Conservation (phyloP, 2,797 vertebrate genomes). For the Okamejei kenojei region DNA sequence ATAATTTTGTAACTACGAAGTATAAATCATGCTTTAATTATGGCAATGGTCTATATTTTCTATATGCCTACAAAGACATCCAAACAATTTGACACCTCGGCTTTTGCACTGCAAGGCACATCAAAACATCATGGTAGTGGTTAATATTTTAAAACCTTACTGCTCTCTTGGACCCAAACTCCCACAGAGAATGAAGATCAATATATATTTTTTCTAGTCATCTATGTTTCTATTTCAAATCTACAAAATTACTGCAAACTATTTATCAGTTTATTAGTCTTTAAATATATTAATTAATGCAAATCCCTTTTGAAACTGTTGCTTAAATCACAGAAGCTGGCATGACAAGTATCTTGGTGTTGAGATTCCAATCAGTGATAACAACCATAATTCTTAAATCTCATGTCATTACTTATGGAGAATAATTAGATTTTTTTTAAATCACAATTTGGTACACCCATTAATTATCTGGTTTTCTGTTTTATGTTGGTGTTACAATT, state of each 20-base stretch:
- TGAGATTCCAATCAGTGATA: neutral
- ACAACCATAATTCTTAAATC: neutral
- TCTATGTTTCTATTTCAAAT: constrained; percentile 41
- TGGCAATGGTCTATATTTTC: neutral
- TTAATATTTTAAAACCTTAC: constrained; percentile 48
- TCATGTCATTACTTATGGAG: neutral
- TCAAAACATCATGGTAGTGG: constrained; percentile 42
- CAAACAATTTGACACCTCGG: constrained; percentile 8
- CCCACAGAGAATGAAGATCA: constrained; percentile 47
- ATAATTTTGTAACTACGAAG: neutral
- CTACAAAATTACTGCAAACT: constrained; percentile 39
- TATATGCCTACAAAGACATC: neutral
- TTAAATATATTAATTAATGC: constrained; percentile 29
- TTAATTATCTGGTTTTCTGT: neutral
- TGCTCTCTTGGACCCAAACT: constrained; percentile 40
- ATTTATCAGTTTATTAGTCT: constrained; percentile 39
- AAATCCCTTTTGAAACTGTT: neutral
- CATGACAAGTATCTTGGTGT: neutral
- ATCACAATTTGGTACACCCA: neutral
- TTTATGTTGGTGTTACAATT: neutral
- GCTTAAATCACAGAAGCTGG: constrained; percentile 6
- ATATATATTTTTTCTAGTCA: constrained; percentile 45
- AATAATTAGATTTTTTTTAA: neutral
- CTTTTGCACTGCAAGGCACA: constrained; percentile 40
- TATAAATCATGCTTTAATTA: constrained; percentile 1